Percentiles rank a stretch among this genome's conserved stretches.
These are phyloP conservation scores for Scaptomyza graminum DNA, from an alignment of 1,140 invertebrate species.

Conservation along the genomic window DNA sequence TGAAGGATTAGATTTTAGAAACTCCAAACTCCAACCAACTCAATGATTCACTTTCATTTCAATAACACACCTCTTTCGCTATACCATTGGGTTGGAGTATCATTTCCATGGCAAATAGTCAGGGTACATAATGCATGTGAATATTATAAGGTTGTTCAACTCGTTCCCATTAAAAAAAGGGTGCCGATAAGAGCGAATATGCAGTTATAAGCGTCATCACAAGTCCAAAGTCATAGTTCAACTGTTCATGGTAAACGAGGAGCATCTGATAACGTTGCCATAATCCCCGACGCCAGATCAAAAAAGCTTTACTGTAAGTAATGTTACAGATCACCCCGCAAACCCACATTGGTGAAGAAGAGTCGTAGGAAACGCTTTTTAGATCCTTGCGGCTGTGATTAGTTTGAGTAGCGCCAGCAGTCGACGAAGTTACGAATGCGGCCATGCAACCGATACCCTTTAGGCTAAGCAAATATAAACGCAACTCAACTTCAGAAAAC, in stretches of 20 bases:
- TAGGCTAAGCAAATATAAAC: slow-evolving; percentile 54
- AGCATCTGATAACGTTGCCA: slow-evolving; percentile 49
- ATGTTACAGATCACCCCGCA: neutral
- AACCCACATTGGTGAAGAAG: slow-evolving; percentile 23
- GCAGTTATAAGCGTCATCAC: slow-evolving; percentile 47
- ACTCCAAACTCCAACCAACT: too few species aligned
- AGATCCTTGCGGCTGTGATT: slow-evolving; percentile 38
- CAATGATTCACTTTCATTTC: neutral
- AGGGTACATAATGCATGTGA: slow-evolving; percentile 36
- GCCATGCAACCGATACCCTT: slow-evolving; percentile 47
- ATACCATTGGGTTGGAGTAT: slow-evolving; percentile 49
- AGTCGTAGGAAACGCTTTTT: slow-evolving; percentile 12
- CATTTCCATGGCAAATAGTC: slow-evolving; percentile 16
- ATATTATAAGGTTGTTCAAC: neutral
- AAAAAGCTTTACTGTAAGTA: slow-evolving; percentile 1
- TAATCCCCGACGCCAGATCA: slow-evolving; percentile 16
- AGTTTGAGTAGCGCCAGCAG: slow-evolving; percentile 32
- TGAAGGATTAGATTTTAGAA: neutral
- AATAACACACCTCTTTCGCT: slow-evolving; percentile 45
- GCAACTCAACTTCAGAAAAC: slow-evolving; percentile 50
- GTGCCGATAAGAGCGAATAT: slow-evolving; percentile 39
- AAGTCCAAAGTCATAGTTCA: slow-evolving; percentile 57
- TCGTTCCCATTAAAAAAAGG: slow-evolving; percentile 58
- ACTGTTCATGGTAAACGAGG: slow-evolving; percentile 45
- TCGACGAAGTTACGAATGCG: slow-evolving; percentile 14